Evolutionary conservation across 2,888 invertebrate species (phyloP).

Genomic region (Drosophila stalkeri): DNA sequence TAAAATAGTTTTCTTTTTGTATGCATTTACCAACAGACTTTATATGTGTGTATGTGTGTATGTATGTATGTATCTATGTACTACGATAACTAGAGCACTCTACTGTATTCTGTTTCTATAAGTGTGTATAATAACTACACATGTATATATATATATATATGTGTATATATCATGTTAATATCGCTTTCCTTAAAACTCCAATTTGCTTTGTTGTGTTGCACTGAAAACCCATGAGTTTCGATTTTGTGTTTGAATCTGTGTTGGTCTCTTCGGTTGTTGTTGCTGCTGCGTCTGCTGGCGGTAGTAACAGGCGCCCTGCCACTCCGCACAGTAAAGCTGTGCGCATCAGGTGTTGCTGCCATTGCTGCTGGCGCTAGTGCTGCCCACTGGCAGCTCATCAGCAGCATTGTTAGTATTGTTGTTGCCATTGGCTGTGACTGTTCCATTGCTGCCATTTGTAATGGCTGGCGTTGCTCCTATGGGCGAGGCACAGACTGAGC

Average conservation of each 20-base stretch:
- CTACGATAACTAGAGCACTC: constrained; percentile 69
- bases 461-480: constrained; percentile 54
- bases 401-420: constrained; percentile 49
- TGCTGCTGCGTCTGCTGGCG: constrained; percentile 54
- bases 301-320: constrained; percentile 67
- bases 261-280: constrained; percentile 55
- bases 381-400: constrained; percentile 54
- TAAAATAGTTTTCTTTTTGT: constrained; percentile 38
- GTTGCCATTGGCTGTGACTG: constrained; percentile 35
- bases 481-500: constrained; percentile 83
- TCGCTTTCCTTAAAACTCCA: constrained; percentile 61
- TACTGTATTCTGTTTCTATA: constrained; percentile 33
- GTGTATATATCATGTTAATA: constrained; percentile 34
- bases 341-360: constrained; percentile 73
- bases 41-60: constrained; percentile 28
- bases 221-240: constrained; percentile 77
- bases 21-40: constrained; percentile 64
- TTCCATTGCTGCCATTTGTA: constrained; percentile 32
- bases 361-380: constrained; percentile 48
- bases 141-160: constrained; percentile 39
- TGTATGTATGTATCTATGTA: constrained; percentile 37
- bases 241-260: constrained; percentile 55
- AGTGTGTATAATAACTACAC: constrained; percentile 21
- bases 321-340: constrained; percentile 70
- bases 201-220: constrained; percentile 67